phyloP scores from a whole-genome alignment of 2,888 invertebrate species.

The Nephrotoma appendiculata region DNA sequence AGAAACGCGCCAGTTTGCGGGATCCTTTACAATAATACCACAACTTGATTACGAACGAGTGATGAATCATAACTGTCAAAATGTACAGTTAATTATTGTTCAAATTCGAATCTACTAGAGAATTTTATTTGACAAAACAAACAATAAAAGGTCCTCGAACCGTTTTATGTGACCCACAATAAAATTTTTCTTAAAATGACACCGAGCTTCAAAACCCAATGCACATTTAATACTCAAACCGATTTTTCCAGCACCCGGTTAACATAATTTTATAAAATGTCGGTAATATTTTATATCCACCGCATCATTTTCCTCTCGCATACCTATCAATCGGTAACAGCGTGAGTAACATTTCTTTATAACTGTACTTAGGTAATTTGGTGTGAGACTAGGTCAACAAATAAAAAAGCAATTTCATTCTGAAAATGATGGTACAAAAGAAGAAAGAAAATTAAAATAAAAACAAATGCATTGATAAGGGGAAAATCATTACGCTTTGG shows the following conservation, averaged over 20 bases:
- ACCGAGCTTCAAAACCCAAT: no score
- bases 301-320: not conserved
- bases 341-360: not conserved
- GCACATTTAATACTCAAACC: no score
- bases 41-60: no score
- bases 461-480: not conserved
- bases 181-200: no score
- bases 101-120: no score
- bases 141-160: no score
- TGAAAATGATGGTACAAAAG: not conserved
- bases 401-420: not conserved
- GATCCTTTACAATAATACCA: no score
- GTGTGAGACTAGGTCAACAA: not conserved
- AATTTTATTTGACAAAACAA: no score
- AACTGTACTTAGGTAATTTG: not conserved
- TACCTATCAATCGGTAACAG: not conserved
- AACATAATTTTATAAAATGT: not conserved
- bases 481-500: not conserved
- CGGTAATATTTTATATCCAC: not conserved
- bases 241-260: not conserved
- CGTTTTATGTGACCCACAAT: no score
- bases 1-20: no score
- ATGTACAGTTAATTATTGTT: no score
- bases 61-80: no score
- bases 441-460: not conserved